phyloP scores from a whole-genome alignment of 2,888 invertebrate genomes.

The Scelioninae gen. 1 region DNA sequence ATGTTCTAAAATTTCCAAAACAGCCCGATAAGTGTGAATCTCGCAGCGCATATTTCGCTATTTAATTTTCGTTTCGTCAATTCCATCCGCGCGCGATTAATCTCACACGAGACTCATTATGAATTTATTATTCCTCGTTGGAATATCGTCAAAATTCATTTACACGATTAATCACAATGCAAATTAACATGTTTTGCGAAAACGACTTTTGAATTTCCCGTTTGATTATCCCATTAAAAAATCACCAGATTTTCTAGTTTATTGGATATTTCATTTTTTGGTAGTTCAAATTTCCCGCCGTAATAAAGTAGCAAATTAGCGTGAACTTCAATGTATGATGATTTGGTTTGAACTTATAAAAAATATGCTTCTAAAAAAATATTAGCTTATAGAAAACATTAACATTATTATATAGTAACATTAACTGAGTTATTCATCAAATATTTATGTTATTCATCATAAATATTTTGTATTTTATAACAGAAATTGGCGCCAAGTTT shows the following conservation, averaged over 20 bases:
- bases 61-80: constrained; percentile 53
- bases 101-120: constrained; percentile 32
- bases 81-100: constrained; percentile 28
- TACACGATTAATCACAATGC: constrained; percentile 12
- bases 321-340: too few species aligned
- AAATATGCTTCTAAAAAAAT: too few species aligned
- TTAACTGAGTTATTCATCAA: too few species aligned
- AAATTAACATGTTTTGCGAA: background rate
- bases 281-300: constrained; percentile 15
- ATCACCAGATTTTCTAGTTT: background rate
- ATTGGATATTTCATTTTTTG: background rate
- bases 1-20: constrained; percentile 70
- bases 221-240: background rate
- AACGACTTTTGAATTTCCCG: constrained; percentile 10
- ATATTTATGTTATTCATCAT: too few species aligned
- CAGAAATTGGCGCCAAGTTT: background rate
- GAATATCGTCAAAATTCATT: constrained; percentile 29
- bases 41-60: constrained; percentile 39
- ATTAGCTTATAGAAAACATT: too few species aligned
- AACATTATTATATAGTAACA: too few species aligned
- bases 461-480: too few species aligned
- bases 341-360: too few species aligned
- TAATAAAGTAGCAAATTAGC: too few species aligned
- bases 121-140: constrained; percentile 22
- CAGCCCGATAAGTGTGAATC: constrained; percentile 44